phyloP scores from a whole-genome alignment of 2,113 vertebrate genomes.

The Oreochromis tanganicae region DNA sequence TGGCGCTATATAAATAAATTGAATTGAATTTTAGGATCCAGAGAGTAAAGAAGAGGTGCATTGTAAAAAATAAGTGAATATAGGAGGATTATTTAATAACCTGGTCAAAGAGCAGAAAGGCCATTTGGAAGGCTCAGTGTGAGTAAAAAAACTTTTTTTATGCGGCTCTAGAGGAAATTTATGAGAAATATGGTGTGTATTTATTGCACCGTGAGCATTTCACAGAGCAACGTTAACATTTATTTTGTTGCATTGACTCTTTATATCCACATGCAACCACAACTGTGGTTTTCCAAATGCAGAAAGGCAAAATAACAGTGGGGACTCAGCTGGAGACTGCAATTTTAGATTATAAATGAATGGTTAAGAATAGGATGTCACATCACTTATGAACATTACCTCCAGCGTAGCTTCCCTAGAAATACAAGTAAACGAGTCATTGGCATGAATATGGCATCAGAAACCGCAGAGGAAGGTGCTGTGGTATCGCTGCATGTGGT shows the following conservation, averaged over 20 bases:
- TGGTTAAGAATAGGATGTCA: not conserved
- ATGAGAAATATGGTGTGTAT: not conserved
- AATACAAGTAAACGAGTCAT: not conserved
- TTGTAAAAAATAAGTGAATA: slow-evolving; percentile 24
- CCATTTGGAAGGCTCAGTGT: not conserved
- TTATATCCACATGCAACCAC: not conserved
- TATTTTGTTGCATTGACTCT: not conserved
- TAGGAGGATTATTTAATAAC: not conserved
- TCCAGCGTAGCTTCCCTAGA: not conserved
- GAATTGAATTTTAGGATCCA: not conserved
- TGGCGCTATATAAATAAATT: no score
- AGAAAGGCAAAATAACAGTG: not conserved
- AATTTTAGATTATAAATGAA: not conserved
- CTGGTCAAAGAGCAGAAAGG: not conserved
- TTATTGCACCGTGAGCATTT: not conserved
- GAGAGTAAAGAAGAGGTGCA: not conserved
- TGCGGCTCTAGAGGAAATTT: not conserved
- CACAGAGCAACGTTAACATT: not conserved
- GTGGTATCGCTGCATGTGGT: not conserved
- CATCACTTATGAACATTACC: not conserved
- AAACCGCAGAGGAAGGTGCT: not conserved
- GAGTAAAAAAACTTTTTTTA: not conserved
- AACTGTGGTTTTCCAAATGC: not conserved
- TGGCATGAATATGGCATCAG: not conserved
- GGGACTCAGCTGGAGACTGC: not conserved